Conservation (phyloP, 2,113 vertebrate genomes). For the Loxodonta africana region DNA sequence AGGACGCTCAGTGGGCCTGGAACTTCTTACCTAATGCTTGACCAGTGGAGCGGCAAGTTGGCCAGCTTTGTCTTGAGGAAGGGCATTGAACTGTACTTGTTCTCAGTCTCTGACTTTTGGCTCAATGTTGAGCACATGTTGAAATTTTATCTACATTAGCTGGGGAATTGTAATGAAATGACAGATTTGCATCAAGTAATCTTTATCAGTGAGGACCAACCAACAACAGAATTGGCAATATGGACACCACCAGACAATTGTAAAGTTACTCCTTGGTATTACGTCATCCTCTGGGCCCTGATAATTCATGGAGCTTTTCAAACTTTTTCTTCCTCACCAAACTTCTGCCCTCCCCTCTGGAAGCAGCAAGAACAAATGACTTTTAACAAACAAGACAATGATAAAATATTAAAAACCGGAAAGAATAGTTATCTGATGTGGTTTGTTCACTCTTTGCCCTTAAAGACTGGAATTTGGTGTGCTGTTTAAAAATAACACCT, state of each 20-base stretch:
- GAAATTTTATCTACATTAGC: conserved; percentile 60
- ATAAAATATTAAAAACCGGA: conserved; percentile 49
- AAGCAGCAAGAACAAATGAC: conserved; percentile 9
- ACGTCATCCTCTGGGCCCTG: neutral
- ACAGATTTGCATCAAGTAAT: conserved; percentile 66
- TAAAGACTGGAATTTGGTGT: neutral
- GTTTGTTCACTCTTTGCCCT: conserved; percentile 23
- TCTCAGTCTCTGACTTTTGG: conserved; percentile 10
- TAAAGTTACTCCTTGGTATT: conserved; percentile 11
- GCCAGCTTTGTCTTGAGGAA: neutral
- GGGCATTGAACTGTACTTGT: neutral
- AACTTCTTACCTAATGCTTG: neutral
- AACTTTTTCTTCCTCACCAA: neutral
- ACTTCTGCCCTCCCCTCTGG: neutral
- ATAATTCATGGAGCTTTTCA: neutral
- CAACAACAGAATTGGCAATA: conserved; percentile 35
- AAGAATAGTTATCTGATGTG: conserved; percentile 18
- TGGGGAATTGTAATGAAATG: conserved; percentile 70
- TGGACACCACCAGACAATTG: neutral
- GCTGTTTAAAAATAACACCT: conserved; percentile 50
- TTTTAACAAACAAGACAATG: conserved; percentile 62
- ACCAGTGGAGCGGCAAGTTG: neutral
- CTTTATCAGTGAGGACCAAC: conserved; percentile 40
- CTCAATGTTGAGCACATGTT: conserved; percentile 46
- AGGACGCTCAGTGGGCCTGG: neutral